These are phyloP conservation scores for Myrmecobius fasciatus DNA, from an alignment of 2,113 vertebrate genomes.

Conservation along the genomic window DNA sequence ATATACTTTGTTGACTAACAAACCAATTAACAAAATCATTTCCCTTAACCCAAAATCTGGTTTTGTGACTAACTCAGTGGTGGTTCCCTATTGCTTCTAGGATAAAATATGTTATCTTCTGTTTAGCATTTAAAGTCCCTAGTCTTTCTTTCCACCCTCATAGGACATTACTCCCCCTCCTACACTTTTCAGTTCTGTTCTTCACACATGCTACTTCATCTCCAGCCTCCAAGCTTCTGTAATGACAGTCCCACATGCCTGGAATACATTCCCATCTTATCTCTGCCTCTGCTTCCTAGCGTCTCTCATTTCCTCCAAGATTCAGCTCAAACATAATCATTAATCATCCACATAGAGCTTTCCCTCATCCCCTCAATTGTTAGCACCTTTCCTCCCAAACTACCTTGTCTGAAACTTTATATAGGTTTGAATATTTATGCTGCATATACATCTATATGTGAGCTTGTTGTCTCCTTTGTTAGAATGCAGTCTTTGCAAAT, in stretches of 20 bases:
- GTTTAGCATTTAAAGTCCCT: not conserved
- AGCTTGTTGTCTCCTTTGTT: not conserved
- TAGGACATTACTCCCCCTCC: not conserved
- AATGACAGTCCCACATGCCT: not conserved
- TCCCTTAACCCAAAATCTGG: not conserved
- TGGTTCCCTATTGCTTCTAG: not conserved
- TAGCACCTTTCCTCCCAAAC: not conserved
- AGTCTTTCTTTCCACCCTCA: not conserved
- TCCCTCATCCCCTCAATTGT: not conserved
- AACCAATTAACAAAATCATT: not conserved
- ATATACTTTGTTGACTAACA: not conserved
- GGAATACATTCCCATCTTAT: not conserved
- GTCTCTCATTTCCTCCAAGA: not conserved
- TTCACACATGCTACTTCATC: not conserved
- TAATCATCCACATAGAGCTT: not conserved
- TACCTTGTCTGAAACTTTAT: not conserved
- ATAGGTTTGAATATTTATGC: not conserved
- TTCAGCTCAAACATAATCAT: not conserved
- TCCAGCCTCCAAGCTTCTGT: not conserved
- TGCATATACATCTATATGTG: not conserved
- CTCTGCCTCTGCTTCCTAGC: not conserved
- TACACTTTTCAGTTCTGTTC: not conserved
- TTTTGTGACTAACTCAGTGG: not conserved
- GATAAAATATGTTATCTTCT: not conserved
- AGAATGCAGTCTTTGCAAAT: not conserved